Conservation (phyloP, 1,140 invertebrate genomes). For the Pachyrhynchus sulphureomaculatus region DNA sequence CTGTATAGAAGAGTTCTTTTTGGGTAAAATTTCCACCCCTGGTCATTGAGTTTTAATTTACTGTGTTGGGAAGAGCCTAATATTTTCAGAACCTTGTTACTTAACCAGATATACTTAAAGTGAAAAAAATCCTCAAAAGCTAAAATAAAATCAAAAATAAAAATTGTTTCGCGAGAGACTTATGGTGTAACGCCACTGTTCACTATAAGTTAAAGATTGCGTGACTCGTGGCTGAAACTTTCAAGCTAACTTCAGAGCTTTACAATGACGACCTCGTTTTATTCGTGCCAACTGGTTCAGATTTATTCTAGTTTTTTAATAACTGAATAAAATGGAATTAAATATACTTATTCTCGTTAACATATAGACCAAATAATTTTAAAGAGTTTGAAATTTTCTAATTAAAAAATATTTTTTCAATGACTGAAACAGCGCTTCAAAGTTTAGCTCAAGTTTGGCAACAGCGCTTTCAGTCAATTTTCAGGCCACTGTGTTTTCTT, state of each 20-base stretch:
- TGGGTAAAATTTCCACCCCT: too few relatives aligned
- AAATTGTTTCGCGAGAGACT: too few relatives aligned
- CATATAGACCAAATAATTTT: not conserved
- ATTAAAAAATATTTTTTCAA: not conserved
- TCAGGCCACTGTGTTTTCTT: conserved; percentile 21
- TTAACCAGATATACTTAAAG: too few relatives aligned
- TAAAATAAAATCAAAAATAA: too few relatives aligned
- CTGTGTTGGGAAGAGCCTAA: too few relatives aligned
- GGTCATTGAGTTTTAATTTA: too few relatives aligned
- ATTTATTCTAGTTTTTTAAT: not conserved
- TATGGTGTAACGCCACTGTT: too few relatives aligned
- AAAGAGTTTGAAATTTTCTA: not conserved
- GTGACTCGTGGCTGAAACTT: not conserved
- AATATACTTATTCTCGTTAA: not conserved
- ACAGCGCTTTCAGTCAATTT: conserved; percentile 25
- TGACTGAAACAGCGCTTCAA: not conserved
- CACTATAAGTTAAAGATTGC: not conserved
- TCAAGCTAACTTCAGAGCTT: conserved; percentile 16
- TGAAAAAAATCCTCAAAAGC: too few relatives aligned
- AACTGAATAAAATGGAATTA: too few relatives aligned
- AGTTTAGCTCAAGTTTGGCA: conserved; percentile 10
- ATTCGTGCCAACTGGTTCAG: not conserved
- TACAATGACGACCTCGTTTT: conserved; percentile 8
- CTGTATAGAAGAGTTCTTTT: too few relatives aligned
- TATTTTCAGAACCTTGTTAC: too few relatives aligned